Conservation (phyloP, 2,797 vertebrate genomes). For the Hippoglossus hippoglossus region DNA sequence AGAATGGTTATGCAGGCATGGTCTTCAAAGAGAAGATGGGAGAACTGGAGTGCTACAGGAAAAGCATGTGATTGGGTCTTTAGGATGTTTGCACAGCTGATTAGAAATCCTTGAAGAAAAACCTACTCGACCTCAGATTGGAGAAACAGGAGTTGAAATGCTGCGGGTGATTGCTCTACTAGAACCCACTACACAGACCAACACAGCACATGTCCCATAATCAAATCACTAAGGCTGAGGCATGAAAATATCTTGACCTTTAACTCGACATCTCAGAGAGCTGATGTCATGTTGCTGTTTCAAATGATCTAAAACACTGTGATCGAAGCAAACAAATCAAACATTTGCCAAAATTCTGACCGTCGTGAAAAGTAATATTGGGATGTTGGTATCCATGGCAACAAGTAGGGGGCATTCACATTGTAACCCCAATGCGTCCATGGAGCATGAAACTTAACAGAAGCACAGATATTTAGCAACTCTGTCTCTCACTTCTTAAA, state of each 20-base stretch:
- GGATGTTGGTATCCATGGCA: no score
- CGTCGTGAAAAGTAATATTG: no score
- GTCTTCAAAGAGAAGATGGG: constrained; percentile 21
- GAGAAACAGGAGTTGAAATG: not conserved
- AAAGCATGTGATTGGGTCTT: constrained; percentile 2
- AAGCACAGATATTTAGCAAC: no score
- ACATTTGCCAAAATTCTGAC: no score
- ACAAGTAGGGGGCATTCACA: no score
- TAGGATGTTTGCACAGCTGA: constrained; percentile 18
- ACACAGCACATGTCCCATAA: not conserved
- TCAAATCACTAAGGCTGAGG: constrained; percentile 23
- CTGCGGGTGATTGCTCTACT: constrained; percentile 29
- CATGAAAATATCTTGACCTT: constrained; percentile 13
- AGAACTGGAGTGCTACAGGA: not conserved
- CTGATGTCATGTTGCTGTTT: not conserved
- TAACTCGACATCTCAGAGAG: not conserved
- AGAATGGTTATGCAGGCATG: not conserved
- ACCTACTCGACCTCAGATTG: constrained; percentile 3
- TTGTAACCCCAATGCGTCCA: no score
- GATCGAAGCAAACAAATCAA: not conserved
- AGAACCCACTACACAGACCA: not conserved
- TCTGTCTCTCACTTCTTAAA: no score
- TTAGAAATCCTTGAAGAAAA: constrained; percentile 21
- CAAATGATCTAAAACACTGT: not conserved
- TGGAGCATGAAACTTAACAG: no score